Evolutionary conservation across 2,888 invertebrate species (phyloP).

Genomic region (Xanthia togata): DNA sequence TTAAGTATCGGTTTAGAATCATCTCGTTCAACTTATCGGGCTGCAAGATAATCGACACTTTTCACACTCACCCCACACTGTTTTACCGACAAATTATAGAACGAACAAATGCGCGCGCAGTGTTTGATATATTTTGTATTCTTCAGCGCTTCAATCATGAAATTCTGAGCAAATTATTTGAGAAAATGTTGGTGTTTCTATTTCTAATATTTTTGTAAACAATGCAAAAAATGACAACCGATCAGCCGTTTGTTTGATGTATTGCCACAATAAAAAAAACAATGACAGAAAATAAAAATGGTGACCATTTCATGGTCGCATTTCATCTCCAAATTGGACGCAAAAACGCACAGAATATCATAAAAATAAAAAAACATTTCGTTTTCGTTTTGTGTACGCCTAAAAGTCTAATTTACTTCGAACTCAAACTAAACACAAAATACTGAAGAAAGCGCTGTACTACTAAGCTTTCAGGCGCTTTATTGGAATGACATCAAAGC

Average conservation of each 20-base stretch:
- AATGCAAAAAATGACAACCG: slow-evolving; percentile 32
- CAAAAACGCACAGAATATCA: neutral
- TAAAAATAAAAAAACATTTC: neutral
- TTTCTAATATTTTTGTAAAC: slow-evolving; percentile 25
- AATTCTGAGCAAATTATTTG: neutral
- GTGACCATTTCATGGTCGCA: neutral
- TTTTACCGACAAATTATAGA: slow-evolving; percentile 62
- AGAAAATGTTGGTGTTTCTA: neutral
- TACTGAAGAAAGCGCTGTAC: slow-evolving; percentile 62
- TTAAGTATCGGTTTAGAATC: slow-evolving; percentile 63
- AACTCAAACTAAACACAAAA: neutral
- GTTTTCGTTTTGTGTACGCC: neutral
- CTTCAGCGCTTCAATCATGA: slow-evolving; percentile 69
- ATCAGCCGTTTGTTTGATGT: neutral
- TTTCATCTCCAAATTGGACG: neutral
- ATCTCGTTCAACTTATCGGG: slow-evolving; percentile 63
- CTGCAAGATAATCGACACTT: slow-evolving; percentile 50
- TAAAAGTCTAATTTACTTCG: neutral
- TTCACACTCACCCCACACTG: slow-evolving; percentile 46
- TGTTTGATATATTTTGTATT: slow-evolving; percentile 60
- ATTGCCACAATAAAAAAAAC: slow-evolving; percentile 45
- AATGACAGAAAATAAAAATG: neutral
- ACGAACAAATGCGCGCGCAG: slow-evolving; percentile 76
- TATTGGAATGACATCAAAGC: slow-evolving; percentile 69
- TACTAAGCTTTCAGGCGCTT: slow-evolving; percentile 46